Base-by-base conservation (phyloP, 1,140 invertebrate species). In the Neodiprion fabricii region DNA sequence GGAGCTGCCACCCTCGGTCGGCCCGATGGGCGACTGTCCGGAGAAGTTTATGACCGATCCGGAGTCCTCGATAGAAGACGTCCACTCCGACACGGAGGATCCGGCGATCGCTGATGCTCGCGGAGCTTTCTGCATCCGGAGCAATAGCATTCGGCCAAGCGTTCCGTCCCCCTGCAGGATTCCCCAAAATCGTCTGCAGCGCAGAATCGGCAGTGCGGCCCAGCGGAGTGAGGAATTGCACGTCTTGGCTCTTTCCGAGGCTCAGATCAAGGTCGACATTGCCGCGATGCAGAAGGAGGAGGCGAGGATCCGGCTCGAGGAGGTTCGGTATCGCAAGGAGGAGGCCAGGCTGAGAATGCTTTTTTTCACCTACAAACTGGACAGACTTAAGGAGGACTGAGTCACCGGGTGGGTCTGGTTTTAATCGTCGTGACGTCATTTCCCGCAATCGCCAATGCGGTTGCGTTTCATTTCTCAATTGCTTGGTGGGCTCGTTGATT, bases 271-370 rank as follows among this genome's bases (percentile, higher is more conserved):
- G 47, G 78, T 84, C 11, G 81, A 84, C 14, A 80, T 79, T 12
- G 82, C 82, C 0, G 78, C 80, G 0, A 78, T 83, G 74, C 68
- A 83, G 23, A 84, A 84, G 53, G 82, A 84, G 28, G 83, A 83
- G 53, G 81, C 81, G 9, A 79, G 76, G 48, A 75, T 83, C 48
- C 83, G 82, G 50, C 74, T 84, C 23, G 82, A 84, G 61, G 83
- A 84, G 66, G 83, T 82, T 49, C 76, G 80, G 49, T 84, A 82
- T 74, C 79, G 77, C 5, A 83, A 84, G 67, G 82, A 84, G 28
- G 83, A 83, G 5, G 82, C 83, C 14, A 78, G 78, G 9, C 76
- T 84, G 8, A 77, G 77, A 23, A 83, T 83, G 82, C 70, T 84
- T 40, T 76, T 82, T 11, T 79, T 79, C 17, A 79, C 77, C 14